A percentile compares a stretch with the other conserved stretches of the same genome.
Conservation (phyloP, 2,113 vertebrate species). For the Eudorcas thomsonii region DNA sequence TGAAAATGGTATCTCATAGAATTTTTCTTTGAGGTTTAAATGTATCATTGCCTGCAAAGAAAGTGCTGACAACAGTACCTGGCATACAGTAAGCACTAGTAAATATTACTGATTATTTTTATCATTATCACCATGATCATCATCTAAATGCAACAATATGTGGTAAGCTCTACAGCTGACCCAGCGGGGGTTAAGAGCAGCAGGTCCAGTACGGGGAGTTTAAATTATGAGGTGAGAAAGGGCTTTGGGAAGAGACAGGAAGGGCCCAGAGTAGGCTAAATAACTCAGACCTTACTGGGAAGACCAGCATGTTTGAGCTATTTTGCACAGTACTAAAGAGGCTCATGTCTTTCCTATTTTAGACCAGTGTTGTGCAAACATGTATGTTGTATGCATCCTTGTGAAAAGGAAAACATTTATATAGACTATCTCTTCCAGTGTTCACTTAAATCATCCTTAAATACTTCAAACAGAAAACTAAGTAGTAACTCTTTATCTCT, state of each 20-base stretch:
- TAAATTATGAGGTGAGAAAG: not conserved
- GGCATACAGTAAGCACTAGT: not conserved
- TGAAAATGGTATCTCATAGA: not conserved
- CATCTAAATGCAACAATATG: not conserved
- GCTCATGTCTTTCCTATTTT: not conserved
- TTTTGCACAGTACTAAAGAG: not conserved
- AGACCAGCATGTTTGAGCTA: not conserved
- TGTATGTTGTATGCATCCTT: not conserved
- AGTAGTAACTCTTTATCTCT: not conserved
- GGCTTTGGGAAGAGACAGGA: not conserved
- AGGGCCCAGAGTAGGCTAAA: not conserved
- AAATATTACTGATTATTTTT: not conserved
- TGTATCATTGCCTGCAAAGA: not conserved
- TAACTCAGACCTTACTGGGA: not conserved
- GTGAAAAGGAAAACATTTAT: not conserved
- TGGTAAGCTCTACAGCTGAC: not conserved
- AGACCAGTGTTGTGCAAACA: not conserved
- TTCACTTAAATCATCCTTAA: not conserved
- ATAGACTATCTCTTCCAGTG: not conserved
- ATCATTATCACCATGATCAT: not conserved
- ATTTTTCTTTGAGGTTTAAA: not conserved
- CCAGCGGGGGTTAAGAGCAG: not conserved
- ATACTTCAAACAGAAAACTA: not conserved
- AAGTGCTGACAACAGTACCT: not conserved
- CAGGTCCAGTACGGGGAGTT: not conserved